Evolutionary conservation across 2,113 vertebrate species (phyloP), one percentile per base, ranked within the genome.

Genomic region (Oophaga pumilio): DNA sequence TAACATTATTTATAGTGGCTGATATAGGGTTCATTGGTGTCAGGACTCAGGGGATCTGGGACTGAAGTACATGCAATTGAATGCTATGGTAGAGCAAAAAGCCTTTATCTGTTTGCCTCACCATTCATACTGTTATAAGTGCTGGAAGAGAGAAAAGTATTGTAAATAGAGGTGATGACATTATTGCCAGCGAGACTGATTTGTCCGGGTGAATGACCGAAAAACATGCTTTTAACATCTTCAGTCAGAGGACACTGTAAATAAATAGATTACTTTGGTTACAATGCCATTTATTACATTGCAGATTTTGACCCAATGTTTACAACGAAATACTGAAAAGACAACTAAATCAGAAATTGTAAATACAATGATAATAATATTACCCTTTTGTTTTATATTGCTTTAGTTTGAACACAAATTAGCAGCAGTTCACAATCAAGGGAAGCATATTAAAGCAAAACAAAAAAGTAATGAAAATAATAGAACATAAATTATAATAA

Each of bases 131-230:
- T 26, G 80, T 22, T 52, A 43, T 64, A 81, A 18, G 33, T 43
- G 33, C 33, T 43, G 33, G 33, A 43, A 43, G 33, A 43, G 3
- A 43, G 33, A 43, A 43, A 5, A 43, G 33, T 5, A 43, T 2
- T 43, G 33, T 43, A 43, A 43, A 43, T 43, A 43, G 62, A 83
- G 81, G 59, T 83, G 59, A 66, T 66, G 49, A 69, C 81, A 83
- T 50, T 68, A 69, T 68, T 83, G 81, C 62, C 62, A 83, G 62
- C 10, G 80, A 83, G 81, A 83, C 49, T 68, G 43, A 69, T 64
- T 49, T 17, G 49, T 12, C 22, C 6, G 69, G 81, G 81, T 83
- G 62, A 83, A 68, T 68, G 81, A 69, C 81, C 49, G 62, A 83
- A 64, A 68, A 69, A 64, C 49, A 50, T 68, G 81, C 43, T 83